These are phyloP conservation scores for Melanaphis sacchari DNA, from an alignment of 1,140 invertebrate genomes.

Conservation along the genomic window DNA sequence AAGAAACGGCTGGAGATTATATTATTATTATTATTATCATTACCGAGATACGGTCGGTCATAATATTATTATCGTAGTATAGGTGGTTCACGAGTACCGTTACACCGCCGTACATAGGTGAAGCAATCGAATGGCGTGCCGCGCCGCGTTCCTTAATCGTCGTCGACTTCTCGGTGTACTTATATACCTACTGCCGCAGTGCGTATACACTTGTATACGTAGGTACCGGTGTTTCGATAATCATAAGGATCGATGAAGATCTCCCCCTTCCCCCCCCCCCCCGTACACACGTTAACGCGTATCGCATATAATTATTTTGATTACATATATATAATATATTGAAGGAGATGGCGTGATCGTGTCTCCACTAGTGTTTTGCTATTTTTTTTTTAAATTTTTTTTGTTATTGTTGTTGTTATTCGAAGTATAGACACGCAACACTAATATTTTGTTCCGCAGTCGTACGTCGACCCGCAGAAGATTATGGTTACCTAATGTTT, in stretches of 20 bases:
- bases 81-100: background rate
- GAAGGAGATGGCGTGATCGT: background rate
- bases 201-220: no score
- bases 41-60: background rate
- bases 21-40: background rate
- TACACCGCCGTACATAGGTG: background rate
- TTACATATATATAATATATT: background rate
- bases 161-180: background rate
- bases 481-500: background rate
- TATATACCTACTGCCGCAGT: no score
- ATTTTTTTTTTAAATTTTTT: background rate
- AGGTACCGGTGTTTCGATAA: background rate
- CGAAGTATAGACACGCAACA: background rate
- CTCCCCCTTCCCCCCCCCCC: no score
- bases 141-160: background rate
- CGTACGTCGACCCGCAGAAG: background rate
- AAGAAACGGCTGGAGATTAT: background rate
- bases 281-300: background rate
- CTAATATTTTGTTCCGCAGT: background rate
- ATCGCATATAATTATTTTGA: slow-evolving; percentile 16
- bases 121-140: background rate
- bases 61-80: no score
- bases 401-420: background rate
- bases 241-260: background rate
- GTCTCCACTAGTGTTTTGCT: background rate